Evolutionary conservation across 2,113 vertebrate genomes (phyloP).

Genomic region (Silurus asotus): DNA sequence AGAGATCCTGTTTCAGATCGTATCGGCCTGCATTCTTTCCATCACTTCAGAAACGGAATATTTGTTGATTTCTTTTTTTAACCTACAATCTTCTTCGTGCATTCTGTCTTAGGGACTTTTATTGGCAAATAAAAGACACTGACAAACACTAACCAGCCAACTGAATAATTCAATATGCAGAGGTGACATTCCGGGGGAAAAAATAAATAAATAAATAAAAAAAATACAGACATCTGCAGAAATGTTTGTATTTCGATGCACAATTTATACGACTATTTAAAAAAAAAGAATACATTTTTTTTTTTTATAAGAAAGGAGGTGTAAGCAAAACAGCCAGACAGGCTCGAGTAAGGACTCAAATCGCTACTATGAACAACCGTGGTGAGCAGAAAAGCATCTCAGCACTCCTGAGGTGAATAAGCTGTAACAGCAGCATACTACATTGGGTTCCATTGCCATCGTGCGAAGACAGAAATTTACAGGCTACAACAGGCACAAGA

Average conservation of each 20-base stretch:
- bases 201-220: background rate
- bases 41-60: background rate
- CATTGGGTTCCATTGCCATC: no score
- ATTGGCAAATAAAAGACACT: background rate
- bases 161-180: background rate
- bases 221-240: background rate
- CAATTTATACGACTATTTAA: background rate
- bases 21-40: background rate
- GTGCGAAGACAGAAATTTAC: no score
- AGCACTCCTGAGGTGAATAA: no score
- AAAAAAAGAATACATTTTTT: background rate
- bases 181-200: background rate
- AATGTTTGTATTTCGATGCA: background rate
- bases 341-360: background rate
- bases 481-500: no score
- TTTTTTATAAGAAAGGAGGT: no score
- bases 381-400: background rate
- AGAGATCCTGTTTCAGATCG: background rate
- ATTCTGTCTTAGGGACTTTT: background rate
- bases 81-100: background rate
- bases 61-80: background rate
- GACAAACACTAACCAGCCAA: background rate
- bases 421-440: no score
- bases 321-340: no score
- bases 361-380: background rate